Evolutionary conservation across 2,797 vertebrate species (phyloP), one percentile per base, ranked within the genome.

Genomic region (Linurgus olivaceus): DNA sequence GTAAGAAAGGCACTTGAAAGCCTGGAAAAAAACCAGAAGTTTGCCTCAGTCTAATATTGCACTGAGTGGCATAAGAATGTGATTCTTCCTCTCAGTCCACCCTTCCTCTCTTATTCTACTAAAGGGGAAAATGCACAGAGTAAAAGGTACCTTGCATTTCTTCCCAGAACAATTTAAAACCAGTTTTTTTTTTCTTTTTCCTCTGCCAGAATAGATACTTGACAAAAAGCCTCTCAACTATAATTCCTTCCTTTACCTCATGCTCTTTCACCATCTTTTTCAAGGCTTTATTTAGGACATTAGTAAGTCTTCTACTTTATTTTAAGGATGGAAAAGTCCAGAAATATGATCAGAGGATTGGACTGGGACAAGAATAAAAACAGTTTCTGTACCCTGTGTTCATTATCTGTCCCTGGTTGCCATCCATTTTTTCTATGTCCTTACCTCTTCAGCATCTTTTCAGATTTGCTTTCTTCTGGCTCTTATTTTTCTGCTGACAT

Each of bases 151-250:
- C 33, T 54, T 55, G 11, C 35, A 66, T 44, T 80, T 81, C 37
- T 82, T 66, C 13, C 67, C 55, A 70, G 25, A 88, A 73, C 3
- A 63, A 51, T 38, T 58, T n/a, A 9, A 77, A 93, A 6, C 1
- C 0, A 2, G 37, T 19, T 23, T 4, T 17, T 4, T 19, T 13
- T 5, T 13, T 1, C 1, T 57, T 57, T 51, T 31, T 44, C 1
- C 7, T 75, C 13, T 82, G 35, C 15, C 26, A 66, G 15, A 70
- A 5, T 21, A 71, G 11, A 31, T 68, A 66, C 25, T 26, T 62
- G n/a, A 61, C 26, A 89, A 70, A 82, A 93, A 75, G 2, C 7
- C 8, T 79, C 26, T 47, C 19, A 65, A 8, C 13, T 45, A 17
- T 20, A 20, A 77, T 66, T 88, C 83, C 17, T 66, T 54, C 35